Percentiles rank a stretch among this genome's conserved stretches.
Conservation (phyloP, 2,888 invertebrate species). For the Petrophora chlorosata region DNA sequence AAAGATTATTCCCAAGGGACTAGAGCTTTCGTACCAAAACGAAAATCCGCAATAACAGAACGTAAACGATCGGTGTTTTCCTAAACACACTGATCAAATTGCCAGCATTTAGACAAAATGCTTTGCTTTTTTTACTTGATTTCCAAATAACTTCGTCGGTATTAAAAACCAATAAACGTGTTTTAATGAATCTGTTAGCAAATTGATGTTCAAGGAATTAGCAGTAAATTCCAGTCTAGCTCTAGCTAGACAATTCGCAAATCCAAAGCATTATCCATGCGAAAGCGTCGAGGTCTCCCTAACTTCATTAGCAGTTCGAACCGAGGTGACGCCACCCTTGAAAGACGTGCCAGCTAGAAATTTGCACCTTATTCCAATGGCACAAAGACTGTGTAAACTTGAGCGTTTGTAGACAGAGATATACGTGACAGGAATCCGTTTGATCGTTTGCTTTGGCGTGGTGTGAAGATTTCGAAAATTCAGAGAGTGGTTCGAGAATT, state of each 20-base stretch:
- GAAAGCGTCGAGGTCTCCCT: constrained; percentile 40
- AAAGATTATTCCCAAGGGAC: neutral
- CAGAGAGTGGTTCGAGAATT: constrained; percentile 19
- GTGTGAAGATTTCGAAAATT: constrained; percentile 39
- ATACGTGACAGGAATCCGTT: constrained; percentile 53
- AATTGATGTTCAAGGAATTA: neutral
- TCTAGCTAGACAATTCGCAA: constrained; percentile 26
- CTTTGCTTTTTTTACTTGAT: too few species aligned
- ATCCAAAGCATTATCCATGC: constrained; percentile 28
- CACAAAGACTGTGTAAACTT: constrained; percentile 12
- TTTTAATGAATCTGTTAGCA: too few species aligned
- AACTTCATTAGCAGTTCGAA: constrained; percentile 57
- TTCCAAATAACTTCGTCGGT: too few species aligned
- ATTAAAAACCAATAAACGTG: too few species aligned
- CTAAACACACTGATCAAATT: too few species aligned
- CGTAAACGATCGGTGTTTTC: too few species aligned
- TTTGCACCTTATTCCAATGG: constrained; percentile 12
- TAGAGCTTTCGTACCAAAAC: neutral
- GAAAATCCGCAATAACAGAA: too few species aligned
- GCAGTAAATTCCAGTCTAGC: constrained; percentile 15
- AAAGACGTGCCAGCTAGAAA: constrained; percentile 2
- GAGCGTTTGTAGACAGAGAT: constrained; percentile 7
- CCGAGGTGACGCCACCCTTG: constrained; percentile 32
- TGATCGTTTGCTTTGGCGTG: constrained; percentile 35
- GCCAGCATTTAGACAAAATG: too few species aligned